Evolutionary conservation across 1,140 invertebrate species (phyloP), one percentile per base, ranked within the genome.

Genomic region (Pogonognathellus flavescens): DNA sequence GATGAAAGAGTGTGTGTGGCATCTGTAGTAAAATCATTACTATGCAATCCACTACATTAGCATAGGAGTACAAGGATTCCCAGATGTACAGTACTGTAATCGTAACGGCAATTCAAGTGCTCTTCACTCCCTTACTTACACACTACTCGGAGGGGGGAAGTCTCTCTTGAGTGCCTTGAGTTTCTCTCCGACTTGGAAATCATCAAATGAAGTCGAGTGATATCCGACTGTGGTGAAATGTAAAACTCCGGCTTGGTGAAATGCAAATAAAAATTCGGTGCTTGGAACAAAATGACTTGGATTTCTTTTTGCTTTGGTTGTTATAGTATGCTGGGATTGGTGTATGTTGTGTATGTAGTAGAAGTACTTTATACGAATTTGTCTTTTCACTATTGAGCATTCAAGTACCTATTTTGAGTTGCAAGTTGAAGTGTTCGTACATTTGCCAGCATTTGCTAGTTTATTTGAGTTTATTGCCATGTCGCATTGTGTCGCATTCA

Each of bases 401-500:
- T 76, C 70, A 76, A 50, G 70, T 41, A 76, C 31, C 31, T 41
- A 41, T 25, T 76, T 76, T 76, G 70, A 76, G 70, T 76, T 76
- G 31, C 31, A 76, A 76, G 70, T 76, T 76, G 70, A 76, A 76
- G 70, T 76, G 41, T 16, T 76, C 70, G 70, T 76, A 76, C 70
- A 76, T 76, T 76, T 76, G 70, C 70, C 70, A 76, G 41, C 70
- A 76, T 76, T 76, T 76, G 70, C 70, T 76, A 76, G 70, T 76
- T 76, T 76, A 76, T 76, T 76, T 76, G 49, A 76, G 16, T 76
- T 76, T 76, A 76, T 76, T 76, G 70, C 70, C 70, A 59, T 81
- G 80, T 81, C 80, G 80, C 80, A 81, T 81, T 81, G 80, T 81
- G 80, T 81, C 80, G 80, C 80, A 81, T 81, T 81, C 80, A 81